Percentiles rank a stretch among this genome's conserved stretches.
Evolutionary conservation across 2,888 invertebrate genomes (phyloP).

Genomic region (Acronicta alni): DNA sequence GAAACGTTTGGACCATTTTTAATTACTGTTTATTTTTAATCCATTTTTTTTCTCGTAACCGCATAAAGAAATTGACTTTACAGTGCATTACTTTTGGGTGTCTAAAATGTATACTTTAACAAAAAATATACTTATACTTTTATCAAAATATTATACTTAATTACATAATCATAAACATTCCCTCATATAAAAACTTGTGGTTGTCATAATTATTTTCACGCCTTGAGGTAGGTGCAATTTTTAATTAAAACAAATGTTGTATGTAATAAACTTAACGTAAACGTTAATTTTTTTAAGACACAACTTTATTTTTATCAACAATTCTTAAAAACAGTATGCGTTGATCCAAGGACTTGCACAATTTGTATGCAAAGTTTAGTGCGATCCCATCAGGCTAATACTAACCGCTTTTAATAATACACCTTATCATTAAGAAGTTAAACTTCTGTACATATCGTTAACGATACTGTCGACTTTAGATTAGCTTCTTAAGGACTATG

Average conservation of each 20-base stretch:
- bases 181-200: too few relatives aligned
- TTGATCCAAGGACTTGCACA: slow-evolving; percentile 31
- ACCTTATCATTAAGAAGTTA: slow-evolving; percentile 39
- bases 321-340: slow-evolving; percentile 14
- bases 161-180: background rate
- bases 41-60: background rate
- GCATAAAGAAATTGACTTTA: background rate
- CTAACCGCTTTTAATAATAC: slow-evolving; percentile 35
- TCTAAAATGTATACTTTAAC: too few relatives aligned
- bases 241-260: background rate
- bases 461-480: slow-evolving; percentile 35
- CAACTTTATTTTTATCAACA: slow-evolving; percentile 10
- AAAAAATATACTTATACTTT: too few relatives aligned
- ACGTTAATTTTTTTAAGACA: background rate
- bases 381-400: slow-evolving; percentile 33
- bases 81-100: background rate
- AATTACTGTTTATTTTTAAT: slow-evolving; percentile 37
- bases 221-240: slow-evolving; percentile 16
- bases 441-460: slow-evolving; percentile 37
- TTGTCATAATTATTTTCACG: slow-evolving; percentile 20
- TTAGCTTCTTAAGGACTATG: slow-evolving; percentile 14
- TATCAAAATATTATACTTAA: too few relatives aligned
- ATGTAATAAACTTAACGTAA: too few relatives aligned
- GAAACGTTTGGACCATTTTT: slow-evolving; percentile 45
- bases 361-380: slow-evolving; percentile 50